Conservation (phyloP, 2,113 vertebrate species). For the Micromys minutus region DNA sequence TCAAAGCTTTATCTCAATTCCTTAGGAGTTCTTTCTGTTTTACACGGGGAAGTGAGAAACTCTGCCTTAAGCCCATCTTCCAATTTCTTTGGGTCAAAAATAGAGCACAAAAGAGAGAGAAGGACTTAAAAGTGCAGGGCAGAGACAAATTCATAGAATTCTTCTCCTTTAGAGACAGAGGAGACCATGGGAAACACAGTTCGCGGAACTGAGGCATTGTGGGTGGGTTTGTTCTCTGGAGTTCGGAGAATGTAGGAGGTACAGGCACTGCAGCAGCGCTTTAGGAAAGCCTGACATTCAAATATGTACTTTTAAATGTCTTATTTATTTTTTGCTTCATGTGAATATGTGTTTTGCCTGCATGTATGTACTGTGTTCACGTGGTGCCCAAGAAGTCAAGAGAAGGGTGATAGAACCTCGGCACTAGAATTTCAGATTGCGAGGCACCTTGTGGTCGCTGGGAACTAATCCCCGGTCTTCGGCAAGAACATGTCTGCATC, state of each 20-base stretch:
- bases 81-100: neutral
- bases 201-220: too few species aligned
- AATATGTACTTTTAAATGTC: neutral
- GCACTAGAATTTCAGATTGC: neutral
- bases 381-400: neutral
- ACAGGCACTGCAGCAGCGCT: neutral
- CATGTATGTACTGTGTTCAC: neutral
- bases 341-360: neutral
- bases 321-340: neutral
- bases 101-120: neutral
- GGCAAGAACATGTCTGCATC: neutral
- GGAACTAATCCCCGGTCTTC: neutral
- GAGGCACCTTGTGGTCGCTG: too few species aligned
- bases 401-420: neutral
- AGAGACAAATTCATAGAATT: neutral
- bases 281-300: neutral
- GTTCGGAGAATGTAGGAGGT: too few species aligned
- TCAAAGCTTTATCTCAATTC: neutral
- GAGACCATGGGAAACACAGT: neutral
- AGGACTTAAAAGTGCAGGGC: neutral
- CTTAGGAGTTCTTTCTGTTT: neutral
- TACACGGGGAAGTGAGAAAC: neutral
- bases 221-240: rapidly evolving
- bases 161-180: neutral
- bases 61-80: neutral